Conservation (phyloP, 2,113 vertebrate species). For the Melanerpes formicivorus region DNA sequence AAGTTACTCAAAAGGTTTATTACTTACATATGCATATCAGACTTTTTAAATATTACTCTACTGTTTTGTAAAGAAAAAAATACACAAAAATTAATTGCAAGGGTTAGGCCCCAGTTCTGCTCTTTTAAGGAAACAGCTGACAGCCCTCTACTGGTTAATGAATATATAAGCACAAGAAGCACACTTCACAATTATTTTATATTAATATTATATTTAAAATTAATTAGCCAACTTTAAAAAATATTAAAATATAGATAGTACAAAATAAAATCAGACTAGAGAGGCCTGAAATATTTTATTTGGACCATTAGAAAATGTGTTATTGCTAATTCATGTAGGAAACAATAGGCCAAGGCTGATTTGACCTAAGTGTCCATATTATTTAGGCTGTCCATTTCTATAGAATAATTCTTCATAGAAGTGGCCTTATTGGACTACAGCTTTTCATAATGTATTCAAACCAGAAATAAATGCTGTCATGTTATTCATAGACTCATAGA, state of each 20-base stretch:
- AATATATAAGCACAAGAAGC: neutral
- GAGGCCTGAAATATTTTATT: neutral
- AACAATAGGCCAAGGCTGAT: neutral
- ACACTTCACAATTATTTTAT: neutral
- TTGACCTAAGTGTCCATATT: too few relatives aligned
- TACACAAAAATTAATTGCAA: neutral
- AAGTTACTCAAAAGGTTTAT: neutral
- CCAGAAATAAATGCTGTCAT: neutral
- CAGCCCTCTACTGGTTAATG: conserved; percentile 37
- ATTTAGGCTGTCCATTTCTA: neutral
- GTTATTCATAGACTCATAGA: too few relatives aligned
- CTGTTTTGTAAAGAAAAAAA: neutral
- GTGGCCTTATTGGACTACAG: neutral
- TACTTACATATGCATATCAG: neutral
- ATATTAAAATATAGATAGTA: neutral
- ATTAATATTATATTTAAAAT: neutral
- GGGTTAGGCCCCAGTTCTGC: neutral
- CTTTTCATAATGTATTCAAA: neutral
- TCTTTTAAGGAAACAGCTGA: neutral
- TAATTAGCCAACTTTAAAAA: neutral
- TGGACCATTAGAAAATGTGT: neutral
- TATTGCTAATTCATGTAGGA: neutral
- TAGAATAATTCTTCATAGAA: neutral
- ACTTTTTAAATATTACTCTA: neutral
- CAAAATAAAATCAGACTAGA: neutral